Conservation (phyloP, 2,797 vertebrate species). For the Lepilemur septentrionalis region DNA sequence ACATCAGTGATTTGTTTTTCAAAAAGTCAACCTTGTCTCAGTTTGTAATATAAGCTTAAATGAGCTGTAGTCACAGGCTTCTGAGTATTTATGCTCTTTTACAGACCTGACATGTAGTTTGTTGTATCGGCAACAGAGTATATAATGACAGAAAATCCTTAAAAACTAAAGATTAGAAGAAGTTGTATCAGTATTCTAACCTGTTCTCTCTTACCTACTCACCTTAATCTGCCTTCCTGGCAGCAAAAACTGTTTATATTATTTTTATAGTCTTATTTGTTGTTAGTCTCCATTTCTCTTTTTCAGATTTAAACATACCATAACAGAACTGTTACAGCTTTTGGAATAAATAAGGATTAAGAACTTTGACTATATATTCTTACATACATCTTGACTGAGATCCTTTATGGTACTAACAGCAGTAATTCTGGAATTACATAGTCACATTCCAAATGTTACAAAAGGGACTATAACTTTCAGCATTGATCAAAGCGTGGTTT, state of each 20-base stretch:
- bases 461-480: not conserved
- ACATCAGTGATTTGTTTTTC: conserved; percentile 65
- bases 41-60: conserved; percentile 52
- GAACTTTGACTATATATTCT: not conserved
- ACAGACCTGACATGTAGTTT: conserved; percentile 48
- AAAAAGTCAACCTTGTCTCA: conserved; percentile 35
- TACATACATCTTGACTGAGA: not conserved
- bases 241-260: conserved; percentile 36
- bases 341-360: not conserved
- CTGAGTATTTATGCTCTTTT: conserved; percentile 65
- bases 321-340: not conserved
- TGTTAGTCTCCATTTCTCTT: not conserved
- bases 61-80: conserved; percentile 61
- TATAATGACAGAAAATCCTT: conserved; percentile 77
- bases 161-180: conserved; percentile 67
- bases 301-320: not conserved
- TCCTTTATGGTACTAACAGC: not conserved
- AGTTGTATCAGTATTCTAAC: conserved; percentile 50
- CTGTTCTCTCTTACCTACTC: not conserved
- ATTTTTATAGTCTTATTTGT: conserved; percentile 41
- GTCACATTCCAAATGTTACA: not conserved
- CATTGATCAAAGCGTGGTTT: not conserved
- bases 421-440: not conserved
- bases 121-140: conserved; percentile 29
- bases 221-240: not conserved